phyloP scores from a whole-genome alignment of 2,797 vertebrate species.

The Valencia hispanica region DNA sequence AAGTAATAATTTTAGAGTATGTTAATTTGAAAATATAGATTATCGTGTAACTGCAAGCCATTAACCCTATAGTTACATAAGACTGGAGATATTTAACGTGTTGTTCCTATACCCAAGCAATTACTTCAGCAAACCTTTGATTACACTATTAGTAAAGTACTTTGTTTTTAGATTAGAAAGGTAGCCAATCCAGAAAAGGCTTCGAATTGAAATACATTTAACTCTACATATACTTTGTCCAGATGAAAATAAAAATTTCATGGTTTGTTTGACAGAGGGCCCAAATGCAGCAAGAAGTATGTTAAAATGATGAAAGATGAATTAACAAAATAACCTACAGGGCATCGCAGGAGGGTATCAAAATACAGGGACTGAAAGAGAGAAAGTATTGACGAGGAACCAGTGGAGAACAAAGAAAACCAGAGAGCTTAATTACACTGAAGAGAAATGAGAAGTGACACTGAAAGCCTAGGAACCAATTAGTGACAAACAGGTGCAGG shows the following conservation, averaged over 20 bases:
- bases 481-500: too few relatives aligned
- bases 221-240: neutral
- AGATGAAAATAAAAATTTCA: neutral
- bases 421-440: too few relatives aligned
- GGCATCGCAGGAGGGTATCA: too few relatives aligned
- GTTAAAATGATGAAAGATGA: too few relatives aligned
- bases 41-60: neutral
- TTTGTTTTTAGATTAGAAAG: neutral
- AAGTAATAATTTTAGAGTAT: neutral
- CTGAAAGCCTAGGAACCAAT: too few relatives aligned
- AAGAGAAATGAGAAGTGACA: too few relatives aligned
- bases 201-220: neutral
- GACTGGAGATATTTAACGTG: neutral
- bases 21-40: neutral
- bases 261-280: too few relatives aligned
- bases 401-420: too few relatives aligned
- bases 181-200: neutral
- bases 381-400: too few relatives aligned
- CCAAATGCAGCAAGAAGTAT: too few relatives aligned
- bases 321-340: too few relatives aligned
- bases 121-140: neutral
- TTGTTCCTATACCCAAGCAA: neutral
- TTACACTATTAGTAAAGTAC: neutral
- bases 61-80: neutral
- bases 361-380: too few relatives aligned